These are phyloP conservation scores for Ypsolopha scabrella DNA, from an alignment of 2,888 invertebrate species.

Conservation along the genomic window DNA sequence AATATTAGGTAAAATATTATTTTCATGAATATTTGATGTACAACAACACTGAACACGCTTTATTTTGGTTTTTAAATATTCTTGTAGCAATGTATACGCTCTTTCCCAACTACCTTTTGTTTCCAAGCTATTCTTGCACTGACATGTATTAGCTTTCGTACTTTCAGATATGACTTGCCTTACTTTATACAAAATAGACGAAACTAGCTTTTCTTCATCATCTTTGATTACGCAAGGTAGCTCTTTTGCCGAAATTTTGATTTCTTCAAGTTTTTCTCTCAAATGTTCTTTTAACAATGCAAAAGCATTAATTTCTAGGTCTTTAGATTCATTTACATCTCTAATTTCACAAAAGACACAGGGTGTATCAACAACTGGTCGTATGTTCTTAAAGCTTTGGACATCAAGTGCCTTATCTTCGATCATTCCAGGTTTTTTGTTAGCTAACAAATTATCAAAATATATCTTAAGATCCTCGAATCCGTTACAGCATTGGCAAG, in stretches of 20 bases:
- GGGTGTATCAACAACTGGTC: neutral
- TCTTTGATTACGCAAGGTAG: slow-evolving; percentile 26
- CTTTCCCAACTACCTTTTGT: slow-evolving; percentile 45
- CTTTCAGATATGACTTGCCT: slow-evolving; percentile 41
- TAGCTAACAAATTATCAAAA: neutral
- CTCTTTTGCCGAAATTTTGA: slow-evolving; percentile 27
- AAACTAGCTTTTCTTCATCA: slow-evolving; percentile 38
- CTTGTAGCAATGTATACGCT: slow-evolving; percentile 48
- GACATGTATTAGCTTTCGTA: slow-evolving; percentile 31
- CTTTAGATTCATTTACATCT: slow-evolving; percentile 24
- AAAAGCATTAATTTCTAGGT: slow-evolving; percentile 52
- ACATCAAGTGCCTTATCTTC: slow-evolving; percentile 21
- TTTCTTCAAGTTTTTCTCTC: slow-evolving; percentile 35
- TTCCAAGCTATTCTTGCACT: slow-evolving; percentile 20
- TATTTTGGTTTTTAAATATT: slow-evolving; percentile 56
- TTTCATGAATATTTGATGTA: slow-evolving; percentile 18
- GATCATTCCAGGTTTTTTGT: neutral
- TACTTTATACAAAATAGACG: slow-evolving; percentile 34
- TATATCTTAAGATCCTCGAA: neutral
- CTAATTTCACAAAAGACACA: neutral
- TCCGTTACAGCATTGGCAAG: neutral
- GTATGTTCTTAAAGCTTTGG: slow-evolving; percentile 15
- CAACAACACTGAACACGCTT: slow-evolving; percentile 43
- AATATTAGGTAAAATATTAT: slow-evolving; percentile 28
- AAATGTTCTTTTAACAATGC: slow-evolving; percentile 45